Percentiles rank a stretch among this genome's conserved stretches.
Evolutionary conservation across 2,888 invertebrate species (phyloP).

Genomic region (Mamestra brassicae): DNA sequence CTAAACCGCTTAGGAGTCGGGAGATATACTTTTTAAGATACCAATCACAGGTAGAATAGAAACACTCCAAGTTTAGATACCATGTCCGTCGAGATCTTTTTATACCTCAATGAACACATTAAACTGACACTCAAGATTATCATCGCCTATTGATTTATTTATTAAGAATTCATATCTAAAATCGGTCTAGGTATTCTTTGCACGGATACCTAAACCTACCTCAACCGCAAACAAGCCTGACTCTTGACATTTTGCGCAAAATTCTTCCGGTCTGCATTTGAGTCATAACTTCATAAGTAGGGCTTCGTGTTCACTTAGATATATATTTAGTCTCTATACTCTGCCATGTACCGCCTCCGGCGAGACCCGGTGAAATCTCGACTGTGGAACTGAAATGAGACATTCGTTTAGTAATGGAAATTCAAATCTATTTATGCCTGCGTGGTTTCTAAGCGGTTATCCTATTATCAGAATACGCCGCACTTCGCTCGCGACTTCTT

Average conservation of each 20-base stretch:
- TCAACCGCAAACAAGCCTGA: slow-evolving; percentile 37
- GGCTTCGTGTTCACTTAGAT: slow-evolving; percentile 29
- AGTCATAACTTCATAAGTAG: slow-evolving; percentile 51
- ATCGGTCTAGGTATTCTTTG: background rate
- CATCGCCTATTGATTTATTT: background rate
- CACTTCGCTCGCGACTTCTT: too few relatives aligned
- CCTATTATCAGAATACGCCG: background rate
- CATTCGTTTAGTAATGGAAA: slow-evolving; percentile 23
- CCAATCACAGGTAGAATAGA: background rate
- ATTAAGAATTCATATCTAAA: background rate
- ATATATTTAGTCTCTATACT: slow-evolving; percentile 18
- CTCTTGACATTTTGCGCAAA: slow-evolving; percentile 50
- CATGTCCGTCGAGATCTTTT: background rate
- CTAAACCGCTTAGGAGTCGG: background rate
- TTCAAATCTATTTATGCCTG: background rate
- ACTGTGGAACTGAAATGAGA: slow-evolving; percentile 23
- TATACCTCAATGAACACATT: background rate
- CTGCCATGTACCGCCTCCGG: slow-evolving; percentile 28
- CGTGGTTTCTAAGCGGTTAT: background rate
- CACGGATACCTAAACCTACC: background rate
- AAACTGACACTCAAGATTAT: background rate
- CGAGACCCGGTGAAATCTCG: slow-evolving; percentile 32
- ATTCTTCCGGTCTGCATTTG: slow-evolving; percentile 47
- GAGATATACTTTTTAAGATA: background rate
- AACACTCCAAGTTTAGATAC: background rate